Evolutionary conservation across 2,113 vertebrate genomes (phyloP).

Genomic region (Hipposideros armiger): DNA sequence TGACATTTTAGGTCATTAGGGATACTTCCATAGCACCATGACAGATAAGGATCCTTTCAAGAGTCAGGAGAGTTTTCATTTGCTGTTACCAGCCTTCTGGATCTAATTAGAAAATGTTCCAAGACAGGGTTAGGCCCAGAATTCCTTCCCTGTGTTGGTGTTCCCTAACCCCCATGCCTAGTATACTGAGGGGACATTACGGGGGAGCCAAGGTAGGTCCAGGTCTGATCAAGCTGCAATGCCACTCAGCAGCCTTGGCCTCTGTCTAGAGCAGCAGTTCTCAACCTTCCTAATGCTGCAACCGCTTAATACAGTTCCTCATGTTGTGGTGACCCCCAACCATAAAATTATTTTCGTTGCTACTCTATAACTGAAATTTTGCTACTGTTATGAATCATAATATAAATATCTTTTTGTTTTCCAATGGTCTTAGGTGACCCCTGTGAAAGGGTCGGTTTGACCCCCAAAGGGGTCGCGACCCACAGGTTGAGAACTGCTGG

Average conservation of each 20-base stretch:
- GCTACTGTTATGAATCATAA: no score
- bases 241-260: not conserved
- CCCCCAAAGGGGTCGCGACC: no score
- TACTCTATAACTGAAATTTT: no score
- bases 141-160: not conserved
- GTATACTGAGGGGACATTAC: not conserved
- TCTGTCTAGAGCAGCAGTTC: not conserved
- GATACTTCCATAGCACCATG: not conserved
- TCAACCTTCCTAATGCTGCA: no score
- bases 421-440: no score
- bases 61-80: not conserved
- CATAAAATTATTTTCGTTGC: no score
- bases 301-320: no score
- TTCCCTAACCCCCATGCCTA: not conserved
- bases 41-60: not conserved
- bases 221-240: not conserved
- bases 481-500: no score
- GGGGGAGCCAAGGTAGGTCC: not conserved
- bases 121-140: not conserved
- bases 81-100: not conserved
- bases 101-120: not conserved
- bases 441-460: no score
- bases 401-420: no score
- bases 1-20: not conserved
- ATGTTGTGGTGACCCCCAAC: no score